Base-by-base conservation (phyloP, 1,140 invertebrate species). In the Penaeus chinensis region DNA sequence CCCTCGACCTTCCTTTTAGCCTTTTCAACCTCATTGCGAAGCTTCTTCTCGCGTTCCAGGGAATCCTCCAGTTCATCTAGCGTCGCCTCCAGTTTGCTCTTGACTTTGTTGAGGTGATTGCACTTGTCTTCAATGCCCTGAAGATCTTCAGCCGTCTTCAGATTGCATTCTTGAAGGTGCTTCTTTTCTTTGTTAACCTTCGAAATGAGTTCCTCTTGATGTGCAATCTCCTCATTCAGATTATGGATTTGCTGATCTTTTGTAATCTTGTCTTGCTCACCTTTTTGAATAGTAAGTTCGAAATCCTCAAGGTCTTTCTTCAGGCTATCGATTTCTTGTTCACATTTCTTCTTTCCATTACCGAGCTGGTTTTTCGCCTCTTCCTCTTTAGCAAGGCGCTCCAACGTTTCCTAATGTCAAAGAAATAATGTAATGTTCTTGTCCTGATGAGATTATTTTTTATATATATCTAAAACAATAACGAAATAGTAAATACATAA, bases 291-390 rank as follows among this genome's bases (percentile, higher is more conserved):
- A 90, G 95, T 94, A 77, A 98, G 93, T 93, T 99, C 97, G 90
- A 99, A 94, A 93, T 99, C 98, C 92, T 99, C 98, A 91, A 99
- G 95, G 91, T 99, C 97, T 93, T 99, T 99, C 94, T 98, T 99
- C 92, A 98, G 94, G 85, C 97, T 97, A 89, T 95, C 94, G 87
- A 97, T 95, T 92, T 99, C 98, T 92, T 96, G 95, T 91, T 99
- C 97, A 92, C 98, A 94, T 94, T 99, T 99, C 95, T 98, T 98
- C 94, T 98, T 54, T 54, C 54, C 54, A 54, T 54, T 54, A 1
- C 16, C 16, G 11, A 54, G 54, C 10, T 54, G 54, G 94, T 97
- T 96, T 92, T 96, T 95, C 91, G 96, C 95, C 94, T 99, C 97
- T 93, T 99, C 98, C 92, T 99, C 98, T 93, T 98, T 96, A 91